Percentiles rank a stretch among this genome's conserved stretches.
Evolutionary conservation across 2,797 vertebrate genomes (phyloP).

Genomic region (Xenentodon cancila): DNA sequence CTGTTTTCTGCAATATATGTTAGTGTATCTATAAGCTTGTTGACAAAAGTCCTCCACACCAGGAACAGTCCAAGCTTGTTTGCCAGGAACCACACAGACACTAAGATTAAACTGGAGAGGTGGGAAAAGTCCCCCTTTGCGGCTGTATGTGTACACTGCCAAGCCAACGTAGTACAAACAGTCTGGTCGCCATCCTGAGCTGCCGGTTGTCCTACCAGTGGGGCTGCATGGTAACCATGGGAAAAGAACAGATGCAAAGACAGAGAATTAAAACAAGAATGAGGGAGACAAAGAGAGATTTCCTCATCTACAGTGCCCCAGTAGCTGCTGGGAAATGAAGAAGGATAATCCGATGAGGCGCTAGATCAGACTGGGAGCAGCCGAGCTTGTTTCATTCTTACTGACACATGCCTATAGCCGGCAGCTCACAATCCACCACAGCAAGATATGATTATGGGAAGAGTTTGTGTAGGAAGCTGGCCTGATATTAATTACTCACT

Average conservation of each 20-base stretch:
- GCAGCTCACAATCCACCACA: background rate
- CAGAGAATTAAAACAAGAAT: conserved; percentile 40
- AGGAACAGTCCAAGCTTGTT: too few relatives aligned
- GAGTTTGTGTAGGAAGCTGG: too few relatives aligned
- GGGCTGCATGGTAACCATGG: conserved; percentile 49
- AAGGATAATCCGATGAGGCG: conserved; percentile 44
- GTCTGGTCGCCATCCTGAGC: conserved; percentile 49
- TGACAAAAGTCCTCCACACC: too few relatives aligned
- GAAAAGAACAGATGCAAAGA: conserved; percentile 45
- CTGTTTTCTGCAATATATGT: too few relatives aligned
- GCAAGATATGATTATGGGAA: conserved; percentile 12
- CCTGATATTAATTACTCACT: too few relatives aligned
- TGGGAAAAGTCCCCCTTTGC: conserved; percentile 17
- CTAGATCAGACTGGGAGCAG: conserved; percentile 41
- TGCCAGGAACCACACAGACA: too few relatives aligned
- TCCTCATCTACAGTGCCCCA: conserved; percentile 36
- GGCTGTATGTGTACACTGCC: conserved; percentile 50
- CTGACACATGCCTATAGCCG: conserved; percentile 8
- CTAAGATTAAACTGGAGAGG: conserved; percentile 17
- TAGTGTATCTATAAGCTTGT: too few relatives aligned
- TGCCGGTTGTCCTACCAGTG: conserved; percentile 36
- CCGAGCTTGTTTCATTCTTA: conserved; percentile 47
- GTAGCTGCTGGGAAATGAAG: conserved; percentile 57
- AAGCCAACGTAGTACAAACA: conserved; percentile 55
- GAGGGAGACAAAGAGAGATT: conserved; percentile 47